Evolutionary conservation across 2,113 vertebrate genomes (phyloP), one percentile per base, ranked within the genome.

Genomic region (Puma concolor): DNA sequence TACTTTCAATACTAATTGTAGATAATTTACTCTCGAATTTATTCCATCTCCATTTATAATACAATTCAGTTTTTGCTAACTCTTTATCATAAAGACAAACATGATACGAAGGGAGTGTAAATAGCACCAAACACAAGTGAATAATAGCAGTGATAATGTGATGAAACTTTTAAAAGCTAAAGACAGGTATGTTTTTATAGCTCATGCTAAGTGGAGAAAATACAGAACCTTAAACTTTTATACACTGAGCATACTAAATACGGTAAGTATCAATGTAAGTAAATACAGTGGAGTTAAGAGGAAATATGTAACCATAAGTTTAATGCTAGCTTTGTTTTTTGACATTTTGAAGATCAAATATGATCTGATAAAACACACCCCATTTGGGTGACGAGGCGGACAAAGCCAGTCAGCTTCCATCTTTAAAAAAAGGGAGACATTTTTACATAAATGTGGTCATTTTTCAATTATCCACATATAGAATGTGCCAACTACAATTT

Each of bases 341-440:
- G 27, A 94, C 17, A 15, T 82, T 76, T 76, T 69, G 27, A 57
- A 63, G 11, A 48, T 17, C 44, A 92, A 82, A 82, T 33, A 13
- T 19, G 69, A 3, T 41, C 25, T 23, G 17, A 48, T 19, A 44
- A 93, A 72, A 27, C 41, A 25, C 1, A 80, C 14, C 29, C n/a
- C 11, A 10, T 31, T 44, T 38, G 27, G 14, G 63, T 7, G 6
- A 23, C 19, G 8, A n/a, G 0, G 21, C 2, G 15, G 38, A 74
- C 41, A 87, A 48, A 89, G 19, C 2, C 10, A 64, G 5, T 44
- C 50, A 67, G 5, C 1, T 66, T 63, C 57, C 12, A 92, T 36
- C 48, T 87, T 76, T 84, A 57, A 38, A 76, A 69, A 69, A 7
- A 31, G 74, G 3, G 31, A 44, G 7, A 0, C 52, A 80, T 38